Conservation (phyloP, 30 jellyfish, hydroid and myxozoan species). For the Rhopilema esculentum region DNA sequence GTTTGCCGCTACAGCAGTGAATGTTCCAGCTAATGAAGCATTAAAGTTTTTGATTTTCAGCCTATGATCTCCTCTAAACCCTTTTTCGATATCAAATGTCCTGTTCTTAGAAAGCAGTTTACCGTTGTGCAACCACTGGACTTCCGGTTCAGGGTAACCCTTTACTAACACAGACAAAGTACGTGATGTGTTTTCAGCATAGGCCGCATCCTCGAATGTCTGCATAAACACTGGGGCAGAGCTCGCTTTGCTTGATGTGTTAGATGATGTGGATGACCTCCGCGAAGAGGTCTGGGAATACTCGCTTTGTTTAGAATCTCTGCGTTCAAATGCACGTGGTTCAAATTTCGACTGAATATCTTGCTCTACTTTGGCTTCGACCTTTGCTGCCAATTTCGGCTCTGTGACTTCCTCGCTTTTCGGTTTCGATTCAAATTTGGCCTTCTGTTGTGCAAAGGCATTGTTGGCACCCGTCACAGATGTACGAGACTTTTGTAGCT, state of each 20-base stretch:
- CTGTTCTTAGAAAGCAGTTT: constrained; percentile 35
- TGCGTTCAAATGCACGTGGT: constrained; percentile 1
- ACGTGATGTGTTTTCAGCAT: constrained; percentile 38
- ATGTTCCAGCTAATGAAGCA: constrained; percentile 66
- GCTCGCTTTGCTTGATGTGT: constrained; percentile 10
- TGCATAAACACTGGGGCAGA: constrained; percentile 40
- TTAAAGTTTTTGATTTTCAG: constrained; percentile 47
- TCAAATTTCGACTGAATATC: constrained; percentile 8
- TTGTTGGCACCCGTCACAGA: background rate
- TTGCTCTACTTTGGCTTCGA: constrained; percentile 11
- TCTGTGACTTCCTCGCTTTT: background rate
- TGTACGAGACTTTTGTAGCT: background rate
- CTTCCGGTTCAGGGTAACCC: constrained; percentile 90
- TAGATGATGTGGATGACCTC: constrained; percentile 20
- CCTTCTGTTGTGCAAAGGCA: background rate
- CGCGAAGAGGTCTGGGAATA: constrained; percentile 30
- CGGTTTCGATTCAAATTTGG: constrained; percentile 10
- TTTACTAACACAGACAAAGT: constrained; percentile 59
- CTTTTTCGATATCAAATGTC: constrained; percentile 50
- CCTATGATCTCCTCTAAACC: constrained; percentile 57
- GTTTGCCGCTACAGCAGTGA: constrained; percentile 78
- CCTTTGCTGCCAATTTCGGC: constrained; percentile 17
- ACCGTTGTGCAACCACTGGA: constrained; percentile 79
- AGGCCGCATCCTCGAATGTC: constrained; percentile 45
- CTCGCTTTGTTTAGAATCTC: constrained; percentile 32